Evolutionary conservation across 2,888 invertebrate genomes (phyloP).

Genomic region (Hirudinaria manillensis): DNA sequence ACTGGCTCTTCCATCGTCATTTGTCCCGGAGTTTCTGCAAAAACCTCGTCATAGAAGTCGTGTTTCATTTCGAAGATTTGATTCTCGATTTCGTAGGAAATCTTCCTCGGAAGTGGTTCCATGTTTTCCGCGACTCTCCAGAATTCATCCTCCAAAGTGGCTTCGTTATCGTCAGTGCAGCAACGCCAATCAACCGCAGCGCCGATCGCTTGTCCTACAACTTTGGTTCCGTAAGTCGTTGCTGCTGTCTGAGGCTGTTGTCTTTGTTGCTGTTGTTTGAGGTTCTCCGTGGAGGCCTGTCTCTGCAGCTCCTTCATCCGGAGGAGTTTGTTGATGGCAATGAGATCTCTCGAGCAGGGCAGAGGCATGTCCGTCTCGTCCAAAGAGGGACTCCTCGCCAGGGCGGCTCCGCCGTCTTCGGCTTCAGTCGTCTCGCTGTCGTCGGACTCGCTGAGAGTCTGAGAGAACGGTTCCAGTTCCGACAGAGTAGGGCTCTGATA

Average conservation of each 20-base stretch:
- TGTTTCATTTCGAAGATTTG: background rate
- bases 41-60: background rate
- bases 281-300: background rate
- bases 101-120: too few relatives aligned
- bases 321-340: constrained; percentile 9
- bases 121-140: too few relatives aligned
- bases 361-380: background rate
- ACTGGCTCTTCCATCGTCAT: too few relatives aligned
- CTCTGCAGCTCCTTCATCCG: background rate
- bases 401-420: too few relatives aligned
- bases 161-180: too few relatives aligned
- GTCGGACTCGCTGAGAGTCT: background rate
- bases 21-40: background rate
- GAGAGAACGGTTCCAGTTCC: background rate
- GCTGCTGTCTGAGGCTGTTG: too few relatives aligned
- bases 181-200: too few relatives aligned
- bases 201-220: too few relatives aligned
- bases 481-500: too few relatives aligned
- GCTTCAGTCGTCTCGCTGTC: background rate
- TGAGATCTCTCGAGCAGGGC: constrained; percentile 5
- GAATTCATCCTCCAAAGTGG: too few relatives aligned
- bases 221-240: too few relatives aligned
- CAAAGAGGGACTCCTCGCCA: background rate
- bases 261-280: too few relatives aligned
- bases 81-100: background rate